These are phyloP conservation scores for Puma concolor DNA, from an alignment of 2,113 vertebrate genomes.

Conservation along the genomic window DNA sequence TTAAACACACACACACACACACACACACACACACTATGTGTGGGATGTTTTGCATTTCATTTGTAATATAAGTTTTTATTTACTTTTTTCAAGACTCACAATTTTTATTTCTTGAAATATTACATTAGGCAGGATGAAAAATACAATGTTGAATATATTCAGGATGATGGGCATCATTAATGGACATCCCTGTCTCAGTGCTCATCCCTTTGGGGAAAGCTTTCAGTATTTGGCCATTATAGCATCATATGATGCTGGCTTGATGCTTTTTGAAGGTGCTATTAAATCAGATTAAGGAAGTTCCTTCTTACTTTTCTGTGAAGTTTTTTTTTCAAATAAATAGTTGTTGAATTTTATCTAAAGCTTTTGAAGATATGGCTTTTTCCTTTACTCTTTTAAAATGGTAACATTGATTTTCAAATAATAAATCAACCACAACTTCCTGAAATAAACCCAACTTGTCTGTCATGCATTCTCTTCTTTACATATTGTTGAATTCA, in stretches of 20 bases:
- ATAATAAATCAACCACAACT: neutral
- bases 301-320: neutral
- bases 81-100: neutral
- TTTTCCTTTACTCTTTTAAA: slow-evolving; percentile 30
- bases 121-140: neutral
- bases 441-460: neutral
- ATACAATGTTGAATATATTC: neutral
- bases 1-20: neutral
- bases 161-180: neutral
- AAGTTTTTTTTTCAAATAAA: neutral
- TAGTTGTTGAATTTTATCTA: neutral
- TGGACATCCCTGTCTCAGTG: neutral
- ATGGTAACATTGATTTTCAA: neutral
- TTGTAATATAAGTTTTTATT: neutral
- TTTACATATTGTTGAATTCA: neutral
- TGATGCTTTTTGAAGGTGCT: neutral
- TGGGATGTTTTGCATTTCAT: neutral
- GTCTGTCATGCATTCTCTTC: neutral
- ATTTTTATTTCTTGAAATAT: neutral
- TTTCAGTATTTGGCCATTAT: neutral
- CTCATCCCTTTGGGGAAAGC: neutral
- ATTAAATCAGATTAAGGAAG: neutral
- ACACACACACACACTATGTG: too few species aligned
- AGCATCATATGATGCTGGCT: neutral
- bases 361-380: neutral